phyloP scores from a whole-genome alignment of 2,888 invertebrate genomes.

The Plagiodera versicolora region DNA sequence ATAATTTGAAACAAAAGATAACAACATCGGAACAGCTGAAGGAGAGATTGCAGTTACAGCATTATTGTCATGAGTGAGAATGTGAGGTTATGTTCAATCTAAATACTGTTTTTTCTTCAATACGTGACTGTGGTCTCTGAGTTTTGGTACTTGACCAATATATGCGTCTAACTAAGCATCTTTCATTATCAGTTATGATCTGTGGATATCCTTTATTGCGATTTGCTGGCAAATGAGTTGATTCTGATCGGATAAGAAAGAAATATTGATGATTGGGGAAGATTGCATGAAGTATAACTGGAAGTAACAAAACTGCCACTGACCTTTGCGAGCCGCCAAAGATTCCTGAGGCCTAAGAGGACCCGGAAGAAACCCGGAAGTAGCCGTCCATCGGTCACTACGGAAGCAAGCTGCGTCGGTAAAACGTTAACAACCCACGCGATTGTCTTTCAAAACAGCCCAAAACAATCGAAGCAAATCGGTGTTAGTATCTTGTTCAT shows the following conservation, averaged over 20 bases:
- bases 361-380: slow-evolving; percentile 54
- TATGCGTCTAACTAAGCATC: no score
- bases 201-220: no score
- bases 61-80: neutral
- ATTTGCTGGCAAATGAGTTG: neutral
- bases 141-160: neutral
- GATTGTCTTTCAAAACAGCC: slow-evolving; percentile 12
- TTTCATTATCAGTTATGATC: no score
- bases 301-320: slow-evolving; percentile 54
- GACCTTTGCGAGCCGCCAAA: slow-evolving; percentile 52
- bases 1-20: no score
- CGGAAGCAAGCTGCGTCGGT: slow-evolving; percentile 28
- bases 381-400: slow-evolving; percentile 53
- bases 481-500: slow-evolving; percentile 27
- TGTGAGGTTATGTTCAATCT: neutral
- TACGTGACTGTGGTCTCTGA: no score
- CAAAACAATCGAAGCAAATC: slow-evolving; percentile 20
- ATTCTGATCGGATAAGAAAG: neutral
- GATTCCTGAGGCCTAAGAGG: slow-evolving; percentile 50
- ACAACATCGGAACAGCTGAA: no score
- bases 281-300: slow-evolving; percentile 36
- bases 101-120: no score
- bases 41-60: no score
- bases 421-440: slow-evolving; percentile 24
- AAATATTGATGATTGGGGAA: neutral